Base-by-base conservation (phyloP, 2,888 invertebrate genomes). In the Netelia inedita region DNA sequence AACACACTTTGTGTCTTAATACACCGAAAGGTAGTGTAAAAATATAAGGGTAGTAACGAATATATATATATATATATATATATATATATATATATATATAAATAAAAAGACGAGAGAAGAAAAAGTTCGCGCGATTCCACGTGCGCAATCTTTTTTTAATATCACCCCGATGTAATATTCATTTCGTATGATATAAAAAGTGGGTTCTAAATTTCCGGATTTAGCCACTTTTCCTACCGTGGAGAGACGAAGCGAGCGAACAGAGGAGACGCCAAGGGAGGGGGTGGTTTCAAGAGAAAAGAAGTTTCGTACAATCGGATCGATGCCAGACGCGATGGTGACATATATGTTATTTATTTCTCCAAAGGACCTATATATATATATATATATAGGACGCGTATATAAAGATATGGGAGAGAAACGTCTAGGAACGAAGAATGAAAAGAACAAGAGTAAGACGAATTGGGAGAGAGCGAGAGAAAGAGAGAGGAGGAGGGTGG, bases 401-500 rank as follows among this genome's bases (percentile, higher is more conserved):
- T 16, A 19, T 16, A 57, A 57, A 53, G 63, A 35, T 65, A 74
- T 63, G 23, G 63, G 19, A 28, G 65, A 19, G 65, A 41, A 65
- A 19, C 65, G 75, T n/a, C 75, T 75, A 75, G 63, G 65, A 82
- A 75, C 65, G 83, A 66, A 65, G 53, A 75, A 72, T 75, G 83
- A 80, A 83, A 83, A 75, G 83, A 83, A 79, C 79, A 83, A 83
- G 55, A 71, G 75, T 80, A 28, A 61, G 71, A 72, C 65, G 41
- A 65, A 23, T 1, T 19, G 16, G 74, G 74, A 23, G 43, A 19
- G 41, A 21, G 74, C 11, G 23, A 66, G 65, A 55, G 19, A n/a
- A 6, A 23, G 2, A 55, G 19, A n/a, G 11, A 23, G 2, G 21
- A 11, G 63, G 74, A 23, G 23, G 50, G 43, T 19, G 16, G 14